Percentiles rank a stretch among this genome's conserved stretches.
phyloP scores from a whole-genome alignment of 2,797 vertebrate species.

The Tapera naevia region DNA sequence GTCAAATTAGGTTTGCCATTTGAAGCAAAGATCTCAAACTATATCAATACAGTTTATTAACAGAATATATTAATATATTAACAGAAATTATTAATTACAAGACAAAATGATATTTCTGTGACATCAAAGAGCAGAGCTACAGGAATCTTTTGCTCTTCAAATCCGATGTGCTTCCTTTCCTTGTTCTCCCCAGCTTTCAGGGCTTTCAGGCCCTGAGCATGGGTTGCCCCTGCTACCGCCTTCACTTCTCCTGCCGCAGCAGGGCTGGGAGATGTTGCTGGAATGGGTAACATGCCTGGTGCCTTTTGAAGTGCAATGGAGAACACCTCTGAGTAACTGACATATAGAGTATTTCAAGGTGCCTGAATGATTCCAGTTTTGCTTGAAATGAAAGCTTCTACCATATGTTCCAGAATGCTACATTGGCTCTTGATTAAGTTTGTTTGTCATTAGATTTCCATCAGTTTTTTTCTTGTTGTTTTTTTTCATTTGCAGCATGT shows the following conservation, averaged over 20 bases:
- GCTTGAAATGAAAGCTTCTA: neutral
- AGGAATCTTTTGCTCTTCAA: neutral
- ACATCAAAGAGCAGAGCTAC: neutral
- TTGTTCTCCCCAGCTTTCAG: neutral
- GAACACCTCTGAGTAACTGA: neutral
- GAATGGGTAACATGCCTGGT: rapidly evolving
- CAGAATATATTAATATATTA: neutral
- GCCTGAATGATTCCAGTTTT: neutral
- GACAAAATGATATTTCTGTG: neutral
- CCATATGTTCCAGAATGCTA: slow-evolving; percentile 17
- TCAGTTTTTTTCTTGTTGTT: neutral
- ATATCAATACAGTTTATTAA: neutral
- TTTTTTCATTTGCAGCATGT: neutral
- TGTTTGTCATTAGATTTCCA: neutral
- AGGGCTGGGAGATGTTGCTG: neutral
- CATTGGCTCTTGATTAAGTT: slow-evolving; percentile 30
- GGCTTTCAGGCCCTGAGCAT: neutral
- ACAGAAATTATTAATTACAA: neutral
- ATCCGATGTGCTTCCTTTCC: rapidly evolving
- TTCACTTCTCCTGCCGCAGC: neutral
- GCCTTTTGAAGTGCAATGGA: neutral
- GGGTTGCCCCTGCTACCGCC: neutral
- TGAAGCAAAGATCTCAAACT: neutral
- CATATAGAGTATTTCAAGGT: rapidly evolving
- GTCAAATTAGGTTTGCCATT: neutral